These are phyloP conservation scores for Zaprionus vittiger DNA, from an alignment of 1,140 invertebrate genomes.

Conservation along the genomic window DNA sequence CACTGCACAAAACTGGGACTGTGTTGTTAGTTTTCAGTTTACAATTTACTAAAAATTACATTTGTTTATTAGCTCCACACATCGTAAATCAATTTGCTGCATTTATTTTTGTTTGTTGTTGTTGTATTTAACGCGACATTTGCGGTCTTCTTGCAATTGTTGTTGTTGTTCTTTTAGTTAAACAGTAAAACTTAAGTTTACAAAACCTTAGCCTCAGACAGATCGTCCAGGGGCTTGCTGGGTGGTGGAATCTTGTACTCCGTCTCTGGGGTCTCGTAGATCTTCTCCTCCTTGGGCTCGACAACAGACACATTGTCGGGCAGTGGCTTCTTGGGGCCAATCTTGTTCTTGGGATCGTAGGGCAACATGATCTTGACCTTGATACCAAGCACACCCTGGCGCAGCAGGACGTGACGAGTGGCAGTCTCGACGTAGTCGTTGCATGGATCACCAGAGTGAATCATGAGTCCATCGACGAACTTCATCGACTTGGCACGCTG, in stretches of 20 bases:
- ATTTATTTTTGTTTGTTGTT: constrained; percentile 58
- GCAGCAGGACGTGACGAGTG: constrained; percentile 97
- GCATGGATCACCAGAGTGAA: constrained; percentile 99
- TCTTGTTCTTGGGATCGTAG: constrained; percentile 98
- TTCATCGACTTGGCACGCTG: constrained; percentile 99
- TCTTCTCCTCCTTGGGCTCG: constrained; percentile 95
- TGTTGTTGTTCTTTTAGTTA: constrained; percentile 49
- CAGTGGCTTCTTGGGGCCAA: constrained; percentile 97
- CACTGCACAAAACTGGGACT: constrained; percentile 57
- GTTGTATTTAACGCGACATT: constrained; percentile 68
- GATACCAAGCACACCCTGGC: constrained; percentile 96
- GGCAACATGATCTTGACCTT: constrained; percentile 99
- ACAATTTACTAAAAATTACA: constrained; percentile 55
- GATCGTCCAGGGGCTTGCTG: constrained; percentile 75
- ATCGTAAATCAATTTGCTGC: constrained; percentile 59
- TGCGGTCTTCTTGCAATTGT: constrained; percentile 43
- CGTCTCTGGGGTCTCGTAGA: constrained; percentile 84
- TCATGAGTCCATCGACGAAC: constrained; percentile 99
- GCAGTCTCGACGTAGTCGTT: constrained; percentile 99
- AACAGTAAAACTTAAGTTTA: constrained; percentile 81
- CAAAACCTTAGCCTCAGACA: constrained; percentile 78
- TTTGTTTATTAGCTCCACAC: constrained; percentile 53
- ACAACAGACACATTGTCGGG: constrained; percentile 98
- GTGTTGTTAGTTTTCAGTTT: constrained; percentile 14
- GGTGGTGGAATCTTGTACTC: constrained; percentile 84